Base-by-base conservation (phyloP, 1,140 invertebrate species). In the Sipha flava region DNA sequence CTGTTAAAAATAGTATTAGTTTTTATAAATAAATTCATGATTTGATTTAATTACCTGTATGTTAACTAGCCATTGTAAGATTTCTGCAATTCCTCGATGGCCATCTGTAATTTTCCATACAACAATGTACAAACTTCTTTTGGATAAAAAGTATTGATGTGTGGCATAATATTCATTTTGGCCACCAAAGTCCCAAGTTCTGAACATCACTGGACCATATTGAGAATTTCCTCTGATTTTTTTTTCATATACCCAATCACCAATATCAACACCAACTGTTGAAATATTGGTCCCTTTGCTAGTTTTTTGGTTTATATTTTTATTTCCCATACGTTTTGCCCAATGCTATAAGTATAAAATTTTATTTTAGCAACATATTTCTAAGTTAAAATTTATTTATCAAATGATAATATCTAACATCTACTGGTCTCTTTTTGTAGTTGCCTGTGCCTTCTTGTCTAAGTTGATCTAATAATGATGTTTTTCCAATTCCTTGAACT, bases 171-270 rank as follows among this genome's bases (percentile, higher is more conserved):
- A 90, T 87, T 98, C 96, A 83, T 92, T 91, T 87, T 98, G 96
- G 0, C 97, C 97, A n/a, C 96, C 97, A 88, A 99, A 99, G 86
- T 99, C 98, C 97, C 98, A 99, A 0, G 97, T 99, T 79, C 96
- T 86, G 87, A 99, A 99, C n/a, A 94, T 92, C 59, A 99, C 92
- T 0, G 95, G 91, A 0, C 96, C 96, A 81, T 93, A 90, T 1
- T 90, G 90, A 12, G 91, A 91, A 49, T 91, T 89, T 3, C 88
- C 88, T 29, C 90, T 84, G 2, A 88, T 85, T 88, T 92, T 91
- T 83, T 94, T 95, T 84, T 98, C 96, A 85, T 94, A 97, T 10
- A 93, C 88, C 95, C 93, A 99, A 83, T 96, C 94, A 73, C 94
- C 93, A 80, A 99, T 98, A 85, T 99, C 97, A 16, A 99, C 97